Evolutionary conservation across 37 sponge, comb jelly and placozoan genomes (phyloP).

Genomic region (Mnemiopsis leidyi): DNA sequence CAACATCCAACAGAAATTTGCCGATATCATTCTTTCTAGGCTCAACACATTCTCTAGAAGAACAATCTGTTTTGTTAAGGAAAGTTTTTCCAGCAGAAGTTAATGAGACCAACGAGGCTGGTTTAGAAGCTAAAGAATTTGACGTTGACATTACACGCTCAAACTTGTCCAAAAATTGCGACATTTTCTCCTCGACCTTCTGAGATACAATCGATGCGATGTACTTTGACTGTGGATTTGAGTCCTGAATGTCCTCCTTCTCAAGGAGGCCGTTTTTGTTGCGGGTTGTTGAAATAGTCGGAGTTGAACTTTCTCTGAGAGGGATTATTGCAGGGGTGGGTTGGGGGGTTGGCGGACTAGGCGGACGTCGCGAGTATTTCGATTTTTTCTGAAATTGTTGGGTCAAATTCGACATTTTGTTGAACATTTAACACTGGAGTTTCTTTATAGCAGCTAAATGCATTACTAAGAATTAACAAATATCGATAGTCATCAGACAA

Average conservation of each 20-base stretch:
- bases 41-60: neutral
- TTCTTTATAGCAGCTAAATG: too few relatives aligned
- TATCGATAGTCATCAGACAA: too few relatives aligned
- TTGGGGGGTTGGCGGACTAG: neutral
- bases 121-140: neutral
- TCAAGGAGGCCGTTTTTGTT: too few relatives aligned
- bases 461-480: too few relatives aligned
- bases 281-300: too few relatives aligned
- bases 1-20: too few relatives aligned
- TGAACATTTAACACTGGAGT: too few relatives aligned
- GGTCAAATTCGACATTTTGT: too few relatives aligned
- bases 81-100: neutral
- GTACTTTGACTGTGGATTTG: too few relatives aligned
- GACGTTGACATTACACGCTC: neutral
- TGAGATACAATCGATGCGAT: neutral
- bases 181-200: neutral
- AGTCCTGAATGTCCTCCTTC: too few relatives aligned
- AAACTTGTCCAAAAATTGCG: neutral
- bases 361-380: too few relatives aligned
- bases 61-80: neutral
- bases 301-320: neutral
- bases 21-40: neutral
- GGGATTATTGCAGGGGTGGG: neutral
- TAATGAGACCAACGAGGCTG: neutral
- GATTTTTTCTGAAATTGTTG: neutral